phyloP scores from a whole-genome alignment of 2,113 vertebrate species.

The Corythoichthys intestinalis region DNA sequence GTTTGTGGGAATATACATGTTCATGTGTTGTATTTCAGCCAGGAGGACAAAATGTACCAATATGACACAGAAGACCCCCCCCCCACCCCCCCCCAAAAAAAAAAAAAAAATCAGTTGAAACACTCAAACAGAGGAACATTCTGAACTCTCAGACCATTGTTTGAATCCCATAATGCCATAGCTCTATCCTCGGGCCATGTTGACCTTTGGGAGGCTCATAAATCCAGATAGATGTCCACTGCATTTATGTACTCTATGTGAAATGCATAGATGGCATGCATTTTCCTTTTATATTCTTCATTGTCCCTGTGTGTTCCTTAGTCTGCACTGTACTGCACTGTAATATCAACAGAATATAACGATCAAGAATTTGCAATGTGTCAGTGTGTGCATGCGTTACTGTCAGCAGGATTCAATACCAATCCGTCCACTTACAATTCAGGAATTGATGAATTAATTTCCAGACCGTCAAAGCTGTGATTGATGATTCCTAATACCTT shows the following conservation, averaged over 20 bases:
- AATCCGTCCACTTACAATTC: slow-evolving; percentile 43
- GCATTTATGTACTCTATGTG: slow-evolving; percentile 12
- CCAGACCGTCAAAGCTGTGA: slow-evolving; percentile 32
- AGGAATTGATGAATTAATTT: slow-evolving; percentile 42
- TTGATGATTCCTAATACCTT: slow-evolving; percentile 40
- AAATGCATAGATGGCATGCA: not conserved
- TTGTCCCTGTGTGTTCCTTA: slow-evolving; percentile 6
- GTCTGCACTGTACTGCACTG: not conserved
- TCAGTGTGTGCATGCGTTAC: not conserved
- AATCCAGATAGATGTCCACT: slow-evolving; percentile 49
- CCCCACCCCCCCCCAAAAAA: not conserved
- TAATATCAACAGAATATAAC: not conserved
- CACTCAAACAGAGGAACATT: slow-evolving; percentile 18
- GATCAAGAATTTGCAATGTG: not conserved
- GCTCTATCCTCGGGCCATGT: slow-evolving; percentile 45
- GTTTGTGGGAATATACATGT: not conserved
- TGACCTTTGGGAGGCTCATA: slow-evolving; percentile 63
- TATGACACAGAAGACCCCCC: slow-evolving; percentile 16
- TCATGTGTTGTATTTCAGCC: slow-evolving; percentile 12
- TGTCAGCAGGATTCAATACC: slow-evolving; percentile 41
- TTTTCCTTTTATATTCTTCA: not conserved
- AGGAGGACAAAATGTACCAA: slow-evolving; percentile 27
- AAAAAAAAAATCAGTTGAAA: slow-evolving; percentile 16
- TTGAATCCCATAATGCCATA: slow-evolving; percentile 6
- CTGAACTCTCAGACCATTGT: not conserved